Conservation (phyloP, 1,140 invertebrate species). For the Panagrolaimus sp. region DNA sequence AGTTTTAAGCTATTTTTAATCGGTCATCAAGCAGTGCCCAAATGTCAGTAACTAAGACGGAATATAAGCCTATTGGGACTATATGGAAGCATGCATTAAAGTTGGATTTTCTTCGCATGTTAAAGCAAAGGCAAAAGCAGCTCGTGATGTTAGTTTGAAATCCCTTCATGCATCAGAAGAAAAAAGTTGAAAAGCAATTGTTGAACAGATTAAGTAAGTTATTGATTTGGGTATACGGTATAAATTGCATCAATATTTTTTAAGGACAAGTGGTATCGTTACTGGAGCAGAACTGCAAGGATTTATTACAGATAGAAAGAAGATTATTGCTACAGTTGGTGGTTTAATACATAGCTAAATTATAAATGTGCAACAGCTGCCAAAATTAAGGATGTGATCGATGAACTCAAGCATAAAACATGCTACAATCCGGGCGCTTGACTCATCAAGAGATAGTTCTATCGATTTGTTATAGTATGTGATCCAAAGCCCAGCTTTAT, state of each 20-base stretch:
- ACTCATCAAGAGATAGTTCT: no score
- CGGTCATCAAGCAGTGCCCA: no score
- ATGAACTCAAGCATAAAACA: no score
- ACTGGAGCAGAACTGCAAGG: conserved; percentile 79
- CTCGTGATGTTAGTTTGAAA: conserved; percentile 87
- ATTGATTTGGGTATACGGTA: conserved; percentile 11
- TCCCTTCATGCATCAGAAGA: conserved; percentile 77
- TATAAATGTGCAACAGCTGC: conserved; percentile 84
- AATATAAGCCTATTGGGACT: no score
- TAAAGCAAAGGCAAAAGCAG: conserved; percentile 77
- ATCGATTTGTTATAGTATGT: no score
- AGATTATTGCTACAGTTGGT: conserved; percentile 77
- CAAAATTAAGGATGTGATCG: no score
- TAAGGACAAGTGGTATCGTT: conserved; percentile 80
- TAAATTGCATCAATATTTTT: conserved; percentile 46
- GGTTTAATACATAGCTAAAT: conserved; percentile 78
- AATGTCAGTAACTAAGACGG: no score
- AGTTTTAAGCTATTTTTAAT: no score
- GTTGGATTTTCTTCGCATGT: no score
- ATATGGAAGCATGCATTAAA: conserved; percentile 81
- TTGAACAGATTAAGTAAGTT: conserved; percentile 78
- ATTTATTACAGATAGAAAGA: conserved; percentile 85
- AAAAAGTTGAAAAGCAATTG: conserved; percentile 81
- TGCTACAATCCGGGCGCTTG: no score
- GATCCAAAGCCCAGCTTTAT: no score